A percentile compares a stretch with the other conserved stretches of the same genome.
phyloP scores from a whole-genome alignment of 2,113 vertebrate species.

The Anoura caudifer region DNA sequence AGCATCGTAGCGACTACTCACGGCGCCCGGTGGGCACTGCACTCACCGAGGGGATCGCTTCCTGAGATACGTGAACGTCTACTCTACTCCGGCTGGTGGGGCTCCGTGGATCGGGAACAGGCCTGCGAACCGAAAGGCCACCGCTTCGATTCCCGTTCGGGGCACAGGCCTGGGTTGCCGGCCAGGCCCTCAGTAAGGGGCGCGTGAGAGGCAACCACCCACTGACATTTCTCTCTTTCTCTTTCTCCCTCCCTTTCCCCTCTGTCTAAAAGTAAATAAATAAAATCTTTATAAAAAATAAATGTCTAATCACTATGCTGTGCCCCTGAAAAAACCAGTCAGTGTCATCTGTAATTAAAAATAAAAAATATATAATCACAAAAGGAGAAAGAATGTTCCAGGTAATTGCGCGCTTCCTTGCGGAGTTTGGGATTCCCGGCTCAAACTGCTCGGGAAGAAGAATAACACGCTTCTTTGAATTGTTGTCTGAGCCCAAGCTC shows the following conservation, averaged over 20 bases:
- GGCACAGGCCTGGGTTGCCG: no score
- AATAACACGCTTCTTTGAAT: not conserved
- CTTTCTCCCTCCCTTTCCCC: no score
- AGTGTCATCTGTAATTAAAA: not conserved
- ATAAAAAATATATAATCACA: not conserved
- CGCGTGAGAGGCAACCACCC: no score
- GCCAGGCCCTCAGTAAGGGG: no score
- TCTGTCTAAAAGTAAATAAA: no score
- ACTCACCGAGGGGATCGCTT: not conserved
- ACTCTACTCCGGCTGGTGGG: no score
- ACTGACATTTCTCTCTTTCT: no score
- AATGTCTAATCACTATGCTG: not conserved
- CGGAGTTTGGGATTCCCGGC: not conserved
- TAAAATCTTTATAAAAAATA: no score
- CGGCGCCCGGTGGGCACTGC: not conserved
- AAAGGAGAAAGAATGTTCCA: not conserved
- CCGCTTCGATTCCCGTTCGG: no score
- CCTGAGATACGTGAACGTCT: not conserved
- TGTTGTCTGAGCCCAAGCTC: not conserved
- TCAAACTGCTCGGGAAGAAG: not conserved
- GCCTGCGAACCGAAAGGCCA: no score
- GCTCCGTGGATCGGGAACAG: no score
- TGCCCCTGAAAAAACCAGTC: not conserved
- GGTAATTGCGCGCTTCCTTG: not conserved
- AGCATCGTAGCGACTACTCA: fast-evolving